Percentiles rank a stretch among this genome's conserved stretches.
Conservation (phyloP, 1,140 invertebrate species). For the Ostrea edulis region DNA sequence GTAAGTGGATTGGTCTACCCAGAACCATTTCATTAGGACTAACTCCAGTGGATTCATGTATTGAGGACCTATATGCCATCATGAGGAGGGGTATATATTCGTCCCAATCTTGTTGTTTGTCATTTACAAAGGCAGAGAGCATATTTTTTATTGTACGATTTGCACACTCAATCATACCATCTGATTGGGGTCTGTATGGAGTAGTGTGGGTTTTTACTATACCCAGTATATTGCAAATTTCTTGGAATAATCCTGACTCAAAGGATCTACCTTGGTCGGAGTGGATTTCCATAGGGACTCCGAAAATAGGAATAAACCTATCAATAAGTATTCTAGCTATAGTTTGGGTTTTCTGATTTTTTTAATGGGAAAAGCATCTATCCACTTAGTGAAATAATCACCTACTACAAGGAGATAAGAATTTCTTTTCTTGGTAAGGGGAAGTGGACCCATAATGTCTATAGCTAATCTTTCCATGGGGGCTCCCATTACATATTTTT, state of each 20-base stretch:
- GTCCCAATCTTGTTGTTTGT: conserved; percentile 58
- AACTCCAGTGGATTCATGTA: conserved; percentile 42
- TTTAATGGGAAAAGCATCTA: conserved; percentile 60
- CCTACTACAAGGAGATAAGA: conserved; percentile 64
- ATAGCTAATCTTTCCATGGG: conserved; percentile 46
- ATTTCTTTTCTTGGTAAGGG: conserved; percentile 53
- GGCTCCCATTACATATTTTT: conserved; percentile 33
- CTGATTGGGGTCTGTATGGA: conserved; percentile 57
- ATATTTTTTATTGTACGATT: conserved; percentile 58
- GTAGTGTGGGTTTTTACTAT: conserved; percentile 58
- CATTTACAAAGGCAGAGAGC: conserved; percentile 45
- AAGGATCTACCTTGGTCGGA: conserved; percentile 75
- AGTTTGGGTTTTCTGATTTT: conserved; percentile 63
- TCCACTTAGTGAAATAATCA: conserved; percentile 67
- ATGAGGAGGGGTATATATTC: conserved; percentile 45
- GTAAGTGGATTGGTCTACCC: conserved; percentile 55
- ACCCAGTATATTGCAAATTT: conserved; percentile 55
- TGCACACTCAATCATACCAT: conserved; percentile 61
- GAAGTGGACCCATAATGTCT: conserved; percentile 52
- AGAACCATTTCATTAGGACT: conserved; percentile 53
- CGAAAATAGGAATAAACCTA: conserved; percentile 71
- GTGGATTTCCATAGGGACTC: conserved; percentile 73
- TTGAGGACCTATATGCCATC: conserved; percentile 54
- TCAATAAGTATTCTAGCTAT: conserved; percentile 74
- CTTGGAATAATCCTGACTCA: conserved; percentile 54